phyloP scores from a whole-genome alignment of 2,888 invertebrate genomes.

The Lochmaea crataegi region DNA sequence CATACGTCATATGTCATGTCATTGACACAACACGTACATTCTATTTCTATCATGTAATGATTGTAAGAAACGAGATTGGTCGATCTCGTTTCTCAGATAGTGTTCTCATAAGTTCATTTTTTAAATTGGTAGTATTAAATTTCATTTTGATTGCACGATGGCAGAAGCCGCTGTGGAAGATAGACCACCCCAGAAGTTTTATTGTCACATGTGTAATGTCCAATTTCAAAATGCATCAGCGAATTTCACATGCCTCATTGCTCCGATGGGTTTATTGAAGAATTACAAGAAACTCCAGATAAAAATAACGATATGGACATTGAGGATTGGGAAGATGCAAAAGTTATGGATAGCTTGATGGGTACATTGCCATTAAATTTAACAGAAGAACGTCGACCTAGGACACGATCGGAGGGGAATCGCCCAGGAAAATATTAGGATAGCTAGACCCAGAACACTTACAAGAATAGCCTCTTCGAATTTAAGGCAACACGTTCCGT shows the following conservation, averaged over 20 bases:
- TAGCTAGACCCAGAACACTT: conserved; percentile 60
- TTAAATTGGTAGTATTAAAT: conserved; percentile 42
- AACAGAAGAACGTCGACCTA: conserved; percentile 58
- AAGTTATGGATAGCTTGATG: conserved; percentile 54
- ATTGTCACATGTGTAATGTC: conserved; percentile 91
- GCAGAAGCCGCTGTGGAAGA: conserved; percentile 78
- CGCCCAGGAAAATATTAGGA: conserved; percentile 60
- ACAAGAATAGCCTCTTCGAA: conserved; percentile 59
- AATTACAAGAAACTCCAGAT: conserved; percentile 71
- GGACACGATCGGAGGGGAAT: conserved; percentile 57
- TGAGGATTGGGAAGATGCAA: conserved; percentile 66
- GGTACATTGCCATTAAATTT: conserved; percentile 46
- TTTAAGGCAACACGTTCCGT: conserved; percentile 60
- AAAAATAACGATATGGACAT: conserved; percentile 68
- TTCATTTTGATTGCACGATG: conserved; percentile 63
- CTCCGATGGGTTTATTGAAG: conserved; percentile 90
- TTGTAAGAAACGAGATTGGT: too few species aligned
- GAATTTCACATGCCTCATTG: conserved; percentile 92
- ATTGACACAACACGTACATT: too few species aligned
- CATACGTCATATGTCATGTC: too few species aligned
- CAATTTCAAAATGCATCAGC: conserved; percentile 84
- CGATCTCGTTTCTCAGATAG: conserved; percentile 41
- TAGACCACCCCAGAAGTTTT: conserved; percentile 79
- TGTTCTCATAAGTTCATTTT: conserved; percentile 41
- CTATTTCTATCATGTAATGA: too few species aligned